Percentiles rank a stretch among this genome's conserved stretches.
phyloP scores from a whole-genome alignment of 2,888 invertebrate species.

The Orchestes rusci region DNA sequence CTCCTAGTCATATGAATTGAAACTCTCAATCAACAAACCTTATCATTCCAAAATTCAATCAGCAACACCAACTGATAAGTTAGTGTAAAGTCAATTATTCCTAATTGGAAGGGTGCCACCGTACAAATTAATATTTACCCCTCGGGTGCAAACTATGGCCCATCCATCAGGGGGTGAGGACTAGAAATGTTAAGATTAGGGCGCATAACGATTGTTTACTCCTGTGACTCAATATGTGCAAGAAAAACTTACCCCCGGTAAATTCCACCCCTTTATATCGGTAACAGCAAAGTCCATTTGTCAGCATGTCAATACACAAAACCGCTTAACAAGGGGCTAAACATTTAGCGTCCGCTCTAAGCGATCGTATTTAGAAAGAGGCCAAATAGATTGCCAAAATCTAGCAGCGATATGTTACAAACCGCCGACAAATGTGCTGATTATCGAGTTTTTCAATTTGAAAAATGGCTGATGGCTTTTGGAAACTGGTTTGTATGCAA shows the following conservation, averaged over 20 bases:
- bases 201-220: too few species aligned
- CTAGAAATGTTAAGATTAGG: too few species aligned
- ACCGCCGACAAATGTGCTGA: constrained; percentile 25
- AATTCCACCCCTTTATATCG: constrained; percentile 18
- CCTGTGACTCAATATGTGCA: too few species aligned
- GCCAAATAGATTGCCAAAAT: constrained; percentile 22
- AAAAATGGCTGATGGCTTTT: too few species aligned
- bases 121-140: background rate
- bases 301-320: constrained; percentile 25
- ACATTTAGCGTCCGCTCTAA: constrained; percentile 17
- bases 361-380: constrained; percentile 23
- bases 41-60: too few species aligned
- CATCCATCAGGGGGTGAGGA: too few species aligned
- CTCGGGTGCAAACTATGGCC: background rate
- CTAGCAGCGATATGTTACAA: constrained; percentile 22
- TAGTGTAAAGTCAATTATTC: too few species aligned
- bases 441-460: constrained; percentile 23
- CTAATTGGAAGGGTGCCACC: background rate
- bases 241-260: too few species aligned
- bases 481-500: too few species aligned
- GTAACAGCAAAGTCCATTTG: constrained; percentile 23
- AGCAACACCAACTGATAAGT: too few species aligned
- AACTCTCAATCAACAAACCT: too few species aligned
- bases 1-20: too few species aligned
- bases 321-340: constrained; percentile 25